Evolutionary conservation across 2,888 invertebrate genomes (phyloP).

Genomic region (Schrankia costaestrigalis): DNA sequence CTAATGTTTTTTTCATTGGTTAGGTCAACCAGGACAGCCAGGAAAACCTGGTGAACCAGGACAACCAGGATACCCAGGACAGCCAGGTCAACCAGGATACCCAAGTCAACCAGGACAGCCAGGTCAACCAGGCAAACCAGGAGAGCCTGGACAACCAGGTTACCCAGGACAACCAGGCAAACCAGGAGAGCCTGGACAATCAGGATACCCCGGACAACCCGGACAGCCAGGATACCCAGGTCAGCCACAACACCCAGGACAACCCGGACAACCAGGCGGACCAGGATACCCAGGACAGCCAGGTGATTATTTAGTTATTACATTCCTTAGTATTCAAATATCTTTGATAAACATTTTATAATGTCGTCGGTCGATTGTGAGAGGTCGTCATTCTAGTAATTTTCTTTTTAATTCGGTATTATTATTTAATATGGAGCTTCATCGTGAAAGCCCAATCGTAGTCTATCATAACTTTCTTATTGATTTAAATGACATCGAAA

Average conservation of each 20-base stretch:
- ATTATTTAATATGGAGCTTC: too few species aligned
- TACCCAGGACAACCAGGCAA: slow-evolving; percentile 6
- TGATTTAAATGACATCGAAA: too few species aligned
- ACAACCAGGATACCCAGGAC: slow-evolving; percentile 2
- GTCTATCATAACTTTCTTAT: too few species aligned
- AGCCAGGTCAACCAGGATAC: slow-evolving; percentile 6
- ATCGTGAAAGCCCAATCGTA: too few species aligned
- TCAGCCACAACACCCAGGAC: slow-evolving; percentile 4
- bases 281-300: slow-evolving; percentile 40
- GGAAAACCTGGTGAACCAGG: too few species aligned
- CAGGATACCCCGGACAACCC: slow-evolving; percentile 4
- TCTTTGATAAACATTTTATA: too few species aligned
- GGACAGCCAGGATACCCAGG: slow-evolving; percentile 7
- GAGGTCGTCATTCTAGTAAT: too few species aligned
- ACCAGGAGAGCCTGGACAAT: slow-evolving; percentile 5
- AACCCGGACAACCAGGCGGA: slow-evolving; percentile 8
- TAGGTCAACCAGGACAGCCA: slow-evolving; percentile 41
- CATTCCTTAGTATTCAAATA: too few species aligned
- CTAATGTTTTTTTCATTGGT: too few species aligned
- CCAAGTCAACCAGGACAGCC: too few species aligned
- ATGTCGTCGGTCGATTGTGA: too few species aligned
- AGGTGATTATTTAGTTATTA: slow-evolving; percentile 19
- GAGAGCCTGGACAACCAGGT: slow-evolving; percentile 7
- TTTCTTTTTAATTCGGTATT: too few species aligned
- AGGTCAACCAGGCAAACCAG: slow-evolving; percentile 4